Base-by-base conservation (phyloP, 2,888 invertebrate species). In the Apotomis capreana region DNA sequence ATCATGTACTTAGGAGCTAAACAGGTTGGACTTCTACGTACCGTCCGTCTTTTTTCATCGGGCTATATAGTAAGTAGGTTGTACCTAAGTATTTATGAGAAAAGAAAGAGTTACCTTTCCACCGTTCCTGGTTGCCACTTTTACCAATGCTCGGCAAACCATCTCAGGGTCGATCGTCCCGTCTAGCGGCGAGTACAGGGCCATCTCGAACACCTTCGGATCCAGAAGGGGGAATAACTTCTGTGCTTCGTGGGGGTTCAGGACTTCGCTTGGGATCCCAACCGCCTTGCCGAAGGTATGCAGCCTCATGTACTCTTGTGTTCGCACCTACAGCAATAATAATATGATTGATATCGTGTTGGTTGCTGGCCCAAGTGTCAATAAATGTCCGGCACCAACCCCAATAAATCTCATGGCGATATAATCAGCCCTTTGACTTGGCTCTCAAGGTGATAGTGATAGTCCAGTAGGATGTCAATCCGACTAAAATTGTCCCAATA, bases 121-220 rank as follows among this genome's bases (percentile, higher is more conserved):
- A 40, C 97, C 97, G 80, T 95, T 94, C 74, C 90, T 92, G 0
- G 94, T 95, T 0, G 97, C 96, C n/a, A 95, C 95, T 85, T 95
- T 95, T 0, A 95, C 94, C 12, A 98, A 91, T 0, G 97, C 96
- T 26, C 94, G 94, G 80, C 97, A 96, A 52, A 96, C 94, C 94
- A 97, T 97, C 0, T 96, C 94, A 0, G 98, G 98, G 84, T 98
- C 98, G 49, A 98, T 95, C 8, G 95, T 95, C 3, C 98, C 98
- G 87, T 98, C 98, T 10, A 95, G 95, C 0, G 97, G 96, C 1
- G 96, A 95, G 81, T 96, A 96, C 1, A 98, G 88, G 0, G 97
- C 96, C 78, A 97, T 97, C 79, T 95, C 92, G 79, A 98, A 95
- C 5, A 96, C 94, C 13, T 94, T 94, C 0, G 96, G 95, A 81